These are phyloP conservation scores for Cheracebus regulus DNA, from an alignment of 2,797 vertebrate species.

Conservation along the genomic window DNA sequence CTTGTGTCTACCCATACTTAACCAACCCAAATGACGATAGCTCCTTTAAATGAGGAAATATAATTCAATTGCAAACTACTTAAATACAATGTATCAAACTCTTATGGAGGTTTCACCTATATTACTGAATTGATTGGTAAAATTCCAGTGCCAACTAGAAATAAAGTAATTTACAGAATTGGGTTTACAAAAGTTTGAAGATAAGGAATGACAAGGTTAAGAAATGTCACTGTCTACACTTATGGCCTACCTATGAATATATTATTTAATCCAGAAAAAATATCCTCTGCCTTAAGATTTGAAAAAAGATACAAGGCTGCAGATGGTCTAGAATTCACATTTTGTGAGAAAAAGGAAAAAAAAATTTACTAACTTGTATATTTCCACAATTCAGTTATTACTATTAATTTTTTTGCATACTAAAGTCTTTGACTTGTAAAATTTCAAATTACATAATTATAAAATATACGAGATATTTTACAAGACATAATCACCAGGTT, in stretches of 20 bases:
- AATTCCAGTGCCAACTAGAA: not conserved
- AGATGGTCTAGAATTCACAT: not conserved
- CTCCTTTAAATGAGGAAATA: not conserved
- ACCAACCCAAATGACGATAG: not conserved
- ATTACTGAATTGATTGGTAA: not conserved
- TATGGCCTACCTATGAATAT: not conserved
- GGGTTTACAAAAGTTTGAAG: not conserved
- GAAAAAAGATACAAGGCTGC: not conserved
- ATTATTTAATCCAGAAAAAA: not conserved
- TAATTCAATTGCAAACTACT: not conserved
- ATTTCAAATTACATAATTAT: not conserved
- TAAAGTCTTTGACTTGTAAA: not conserved
- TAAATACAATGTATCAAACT: not conserved
- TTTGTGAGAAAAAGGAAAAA: not conserved
- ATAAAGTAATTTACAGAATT: too few species aligned
- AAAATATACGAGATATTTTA: not conserved
- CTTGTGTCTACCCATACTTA: not conserved
- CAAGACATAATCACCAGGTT: not conserved
- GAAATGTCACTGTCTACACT: accelerated
- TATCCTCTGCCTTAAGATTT: not conserved
- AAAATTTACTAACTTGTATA: not conserved
- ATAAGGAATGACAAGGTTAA: not conserved
- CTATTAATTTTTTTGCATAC: not conserved
- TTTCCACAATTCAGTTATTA: not conserved
- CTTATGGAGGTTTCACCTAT: not conserved